Evolutionary conservation across 2,797 vertebrate genomes (phyloP), one percentile per base, ranked within the genome.

Genomic region (Hoplostethus mediterraneus): DNA sequence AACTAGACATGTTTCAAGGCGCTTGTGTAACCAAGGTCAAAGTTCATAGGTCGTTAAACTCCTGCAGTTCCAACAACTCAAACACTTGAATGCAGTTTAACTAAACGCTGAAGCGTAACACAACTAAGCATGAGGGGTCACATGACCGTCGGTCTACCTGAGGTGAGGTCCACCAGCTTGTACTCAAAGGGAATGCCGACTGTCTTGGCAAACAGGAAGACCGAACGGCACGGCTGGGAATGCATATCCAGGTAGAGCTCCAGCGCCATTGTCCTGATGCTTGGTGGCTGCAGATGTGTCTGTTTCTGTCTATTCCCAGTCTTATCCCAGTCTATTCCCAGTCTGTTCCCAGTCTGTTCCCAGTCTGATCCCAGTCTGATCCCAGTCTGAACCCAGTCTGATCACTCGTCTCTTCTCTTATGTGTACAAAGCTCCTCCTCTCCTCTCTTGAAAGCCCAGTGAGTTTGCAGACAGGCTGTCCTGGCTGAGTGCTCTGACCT

Each of bases 201-300:
- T 36, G 70, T 89, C 44, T 74, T 94, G 81, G 95, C 94, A 0
- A 97, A 95, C 75, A 97, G 84, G 83, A 93, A 97, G 53, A 96
- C 92, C 0, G 95, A 83, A 0, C 96, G 90, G 86, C 96, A 96
- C 16, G 96, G 93, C 33, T 94, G 93, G 0, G 96, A 97, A 58
- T 92, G 42, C 53, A 97, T 89, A 74, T 97, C 95, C 16, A 97
- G 86, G 57, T 94, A 96, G 31, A 97, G 90, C 73, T 97, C 94
- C 49, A 95, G 45, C 9, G 73, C 84, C 93, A 95, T 93, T 1
- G 38, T 60, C 10, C 13, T 3, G 21, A 12, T 3, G 44, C 17
- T 6, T 2, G 9, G 30, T 14, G 21, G 54, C 36, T 73, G 75
- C 72, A 74, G 78, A 65, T 30, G 67, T 21, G 21, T 21, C 21